Conservation (phyloP, 2,113 vertebrate species). For the Agapornis roseicollis region DNA sequence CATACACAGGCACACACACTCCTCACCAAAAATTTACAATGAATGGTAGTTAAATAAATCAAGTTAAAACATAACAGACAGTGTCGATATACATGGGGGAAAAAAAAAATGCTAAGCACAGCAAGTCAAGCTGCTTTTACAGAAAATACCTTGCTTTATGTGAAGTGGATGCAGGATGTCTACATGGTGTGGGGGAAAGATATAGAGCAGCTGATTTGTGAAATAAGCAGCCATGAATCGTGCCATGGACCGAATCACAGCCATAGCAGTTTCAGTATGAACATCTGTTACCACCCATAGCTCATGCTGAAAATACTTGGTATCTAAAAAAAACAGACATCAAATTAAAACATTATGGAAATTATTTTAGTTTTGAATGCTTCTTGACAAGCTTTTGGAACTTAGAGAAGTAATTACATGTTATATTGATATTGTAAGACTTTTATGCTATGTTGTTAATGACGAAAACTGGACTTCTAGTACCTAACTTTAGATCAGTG, state of each 20-base stretch:
- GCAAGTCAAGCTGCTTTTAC: not conserved
- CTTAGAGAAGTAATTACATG: not conserved
- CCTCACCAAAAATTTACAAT: not conserved
- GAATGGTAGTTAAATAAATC: not conserved
- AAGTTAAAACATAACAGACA: not conserved
- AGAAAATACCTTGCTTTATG: conserved; percentile 74
- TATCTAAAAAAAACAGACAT: conserved; percentile 21
- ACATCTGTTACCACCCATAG: conserved; percentile 55
- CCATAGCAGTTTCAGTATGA: conserved; percentile 75
- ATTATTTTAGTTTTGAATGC: not conserved
- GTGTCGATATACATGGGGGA: fast-evolving
- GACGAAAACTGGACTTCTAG: not conserved
- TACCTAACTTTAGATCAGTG: not conserved
- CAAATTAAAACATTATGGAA: not conserved
- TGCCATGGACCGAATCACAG: conserved; percentile 85
- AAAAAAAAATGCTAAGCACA: not conserved
- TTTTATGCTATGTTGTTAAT: not conserved
- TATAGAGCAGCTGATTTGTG: conserved; percentile 82
- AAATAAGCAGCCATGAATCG: conserved; percentile 97
- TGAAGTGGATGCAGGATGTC: conserved; percentile 83
- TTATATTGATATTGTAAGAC: not conserved
- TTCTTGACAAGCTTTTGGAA: not conserved
- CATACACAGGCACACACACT: not conserved
- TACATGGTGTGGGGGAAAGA: conserved; percentile 87
- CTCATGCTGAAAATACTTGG: conserved; percentile 30